Conservation (phyloP, 2,888 invertebrate species). For the Ochropleura leucogaster region DNA sequence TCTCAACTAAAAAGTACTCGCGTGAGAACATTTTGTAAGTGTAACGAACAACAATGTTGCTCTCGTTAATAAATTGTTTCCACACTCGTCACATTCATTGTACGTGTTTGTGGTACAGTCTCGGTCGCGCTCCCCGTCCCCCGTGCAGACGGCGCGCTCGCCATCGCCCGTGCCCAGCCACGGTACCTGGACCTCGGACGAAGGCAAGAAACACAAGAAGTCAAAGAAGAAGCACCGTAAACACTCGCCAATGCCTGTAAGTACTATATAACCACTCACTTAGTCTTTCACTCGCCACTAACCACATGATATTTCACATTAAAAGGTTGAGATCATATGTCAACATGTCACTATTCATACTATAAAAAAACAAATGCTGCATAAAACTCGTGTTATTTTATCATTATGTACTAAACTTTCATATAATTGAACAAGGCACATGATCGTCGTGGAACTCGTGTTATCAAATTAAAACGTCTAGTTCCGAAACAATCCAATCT, state of each 20-base stretch:
- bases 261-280: constrained; percentile 13
- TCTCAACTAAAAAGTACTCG: neutral
- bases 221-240: constrained; percentile 91
- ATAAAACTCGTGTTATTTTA: too few species aligned
- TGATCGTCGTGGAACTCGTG: too few species aligned
- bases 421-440: too few species aligned
- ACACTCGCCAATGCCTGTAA: constrained; percentile 86
- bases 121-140: constrained; percentile 77
- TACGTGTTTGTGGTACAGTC: constrained; percentile 64
- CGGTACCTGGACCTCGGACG: constrained; percentile 81
- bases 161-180: constrained; percentile 77
- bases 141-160: constrained; percentile 72
- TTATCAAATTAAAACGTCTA: too few species aligned
- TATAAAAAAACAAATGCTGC: neutral
- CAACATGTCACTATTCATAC: neutral
- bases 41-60: neutral
- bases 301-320: neutral
- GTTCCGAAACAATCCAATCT: too few species aligned
- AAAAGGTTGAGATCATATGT: neutral
- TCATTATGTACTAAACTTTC: too few species aligned
- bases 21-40: neutral
- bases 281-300: neutral
- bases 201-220: constrained; percentile 86
- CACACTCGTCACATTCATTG: neutral
- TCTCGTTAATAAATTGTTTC: neutral